Percentiles rank a stretch among this genome's conserved stretches.
phyloP scores from a whole-genome alignment of 2,888 invertebrate species.

The Chymomyza fuscimana region DNA sequence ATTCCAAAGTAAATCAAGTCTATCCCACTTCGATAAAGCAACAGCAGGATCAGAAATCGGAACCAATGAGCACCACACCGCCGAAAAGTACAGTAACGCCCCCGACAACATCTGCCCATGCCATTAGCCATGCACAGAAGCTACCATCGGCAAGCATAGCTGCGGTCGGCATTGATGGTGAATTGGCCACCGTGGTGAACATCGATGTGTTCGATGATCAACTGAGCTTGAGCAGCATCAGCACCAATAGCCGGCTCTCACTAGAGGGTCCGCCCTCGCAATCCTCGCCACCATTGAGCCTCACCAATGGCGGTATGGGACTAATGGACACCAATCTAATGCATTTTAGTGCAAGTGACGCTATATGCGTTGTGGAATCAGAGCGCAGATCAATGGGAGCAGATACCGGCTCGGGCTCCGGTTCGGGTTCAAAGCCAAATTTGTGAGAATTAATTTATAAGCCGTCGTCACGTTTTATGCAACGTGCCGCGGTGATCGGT shows the following conservation, averaged over 20 bases:
- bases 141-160: slow-evolving; percentile 29
- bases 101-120: neutral
- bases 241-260: slow-evolving; percentile 89
- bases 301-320: slow-evolving; percentile 81
- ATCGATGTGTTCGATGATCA: slow-evolving; percentile 85
- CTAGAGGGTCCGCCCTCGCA: slow-evolving; percentile 83
- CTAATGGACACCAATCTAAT: slow-evolving; percentile 82
- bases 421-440: slow-evolving; percentile 38
- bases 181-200: slow-evolving; percentile 81
- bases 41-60: slow-evolving; percentile 6
- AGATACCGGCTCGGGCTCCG: neutral
- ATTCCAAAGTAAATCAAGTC: slow-evolving; percentile 10
- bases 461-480: slow-evolving; percentile 50
- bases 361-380: slow-evolving; percentile 21
- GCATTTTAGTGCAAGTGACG: slow-evolving; percentile 84
- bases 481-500: slow-evolving; percentile 53
- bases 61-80: slow-evolving; percentile 41
- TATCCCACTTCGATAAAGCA: neutral
- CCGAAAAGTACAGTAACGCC: slow-evolving; percentile 9
- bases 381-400: neutral
- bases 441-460: slow-evolving; percentile 77
- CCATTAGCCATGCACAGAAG: neutral
- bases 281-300: slow-evolving; percentile 86
- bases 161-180: slow-evolving; percentile 81
- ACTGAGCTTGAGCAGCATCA: slow-evolving; percentile 91